Evolutionary conservation across 2,888 invertebrate species (phyloP), one percentile per base, ranked within the genome.

Genomic region (Ornithoptera alexandrae): DNA sequence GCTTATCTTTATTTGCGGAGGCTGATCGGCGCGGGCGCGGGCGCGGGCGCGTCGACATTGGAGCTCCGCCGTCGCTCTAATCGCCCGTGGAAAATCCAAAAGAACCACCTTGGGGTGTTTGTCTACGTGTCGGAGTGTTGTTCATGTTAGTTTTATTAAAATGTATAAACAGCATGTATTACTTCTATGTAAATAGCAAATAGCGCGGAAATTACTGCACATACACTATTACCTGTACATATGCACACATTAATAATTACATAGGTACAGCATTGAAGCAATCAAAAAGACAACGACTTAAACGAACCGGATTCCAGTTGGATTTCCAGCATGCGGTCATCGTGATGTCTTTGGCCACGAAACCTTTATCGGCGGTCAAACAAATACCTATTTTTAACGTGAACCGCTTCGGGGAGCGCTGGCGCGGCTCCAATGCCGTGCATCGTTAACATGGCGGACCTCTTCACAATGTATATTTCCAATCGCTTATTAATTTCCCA

Each of bases 271-370:
- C 46, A 12, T 46, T 4, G 46, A 12, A 46, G 46, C 20, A 56
- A 20, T 56, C n/a, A 56, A 56, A 56, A 56, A 20, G 20, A 56
- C 20, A 20, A 61, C 42, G 58, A 66, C 12, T 63, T 60, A 68
- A 74, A 72, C 75, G 68, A 74, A 72, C 75, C 74, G 74, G 73
- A 74, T 71, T 67, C 24, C 17, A 18, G 57, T 73, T 68, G 72
- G 68, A 67, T 74, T 73, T 74, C 72, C 68, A 73, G 59, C 46
- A 62, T 73, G 68, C 71, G 71, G 67, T 72, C 71, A 74, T 66
- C 68, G 62, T 66, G 62, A 36, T 65, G 70, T 61, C 62, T 67
- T 68, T 70, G 68, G 57, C 60, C 66, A 68, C 68, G 42, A 46
- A 46, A 30, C 12, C 18, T 17, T 42, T 24, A 59, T 17, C 12